Evolutionary conservation across 2,797 vertebrate genomes (phyloP), one percentile per base, ranked within the genome.

Genomic region (Salarias fasciatus): DNA sequence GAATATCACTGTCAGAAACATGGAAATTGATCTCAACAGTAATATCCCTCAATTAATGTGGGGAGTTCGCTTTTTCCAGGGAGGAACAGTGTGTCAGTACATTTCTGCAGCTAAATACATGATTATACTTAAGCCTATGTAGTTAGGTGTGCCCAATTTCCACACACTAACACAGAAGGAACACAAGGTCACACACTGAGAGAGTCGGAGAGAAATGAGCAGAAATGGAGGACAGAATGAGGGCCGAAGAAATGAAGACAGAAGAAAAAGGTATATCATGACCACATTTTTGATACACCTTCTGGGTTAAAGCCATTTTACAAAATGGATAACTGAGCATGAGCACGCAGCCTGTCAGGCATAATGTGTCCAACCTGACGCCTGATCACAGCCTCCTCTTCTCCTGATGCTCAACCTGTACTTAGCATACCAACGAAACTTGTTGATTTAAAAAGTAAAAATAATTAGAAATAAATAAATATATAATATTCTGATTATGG

Each of bases 111-210:
- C 87, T 91, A 92, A 91, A 91, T 84, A 83, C 85, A 85, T 93
- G 90, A 94, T 92, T 93, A 92, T 76, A 93, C 89, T 91, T 93
- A 92, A 93, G 90, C 90, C 87, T 86, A 82, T 81, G 82, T 77
- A 92, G 90, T 92, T 92, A 92, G 87, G 86, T 91, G 92, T 93
- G 90, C 88, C 86, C 86, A 88, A 89, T 92, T 94, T 93, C 90
- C 91, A 91, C 88, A 88, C 89, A 90, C 83, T 79, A 75, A 71
- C 87, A 74, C 79, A 79, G 66, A 70, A 83, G 77, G 79, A 89
- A 72, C 82, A 87, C 84, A 90, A 91, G 88, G 89, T 91, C 88
- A 88, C 82, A 86, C 72, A 77, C 47, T 55, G 64, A 77, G 60
- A 64, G 65, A 85, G 71, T 69, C 49, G 42, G 60, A 49, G 31